Evolutionary conservation across 1,140 invertebrate species (phyloP).

Genomic region (Thaumatotibia leucotreta): DNA sequence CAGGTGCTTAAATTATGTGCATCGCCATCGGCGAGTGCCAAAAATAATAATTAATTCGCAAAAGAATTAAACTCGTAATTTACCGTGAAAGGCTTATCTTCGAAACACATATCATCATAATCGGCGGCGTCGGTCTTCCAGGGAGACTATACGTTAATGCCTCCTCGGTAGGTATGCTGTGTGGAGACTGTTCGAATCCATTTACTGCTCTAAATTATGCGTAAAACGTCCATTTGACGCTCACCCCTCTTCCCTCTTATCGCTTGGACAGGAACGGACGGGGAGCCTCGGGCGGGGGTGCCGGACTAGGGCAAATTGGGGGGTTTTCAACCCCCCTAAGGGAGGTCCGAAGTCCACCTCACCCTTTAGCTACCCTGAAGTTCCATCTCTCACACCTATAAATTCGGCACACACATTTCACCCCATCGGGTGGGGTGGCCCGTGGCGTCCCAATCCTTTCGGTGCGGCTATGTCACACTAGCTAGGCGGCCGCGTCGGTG

Average conservation of each 20-base stretch:
- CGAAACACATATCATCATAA: conserved; percentile 12
- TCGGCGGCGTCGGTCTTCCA: conserved; percentile 15
- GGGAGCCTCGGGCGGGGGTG: conserved; percentile 68
- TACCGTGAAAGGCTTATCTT: neutral
- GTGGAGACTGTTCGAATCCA: conserved; percentile 71
- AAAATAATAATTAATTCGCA: neutral
- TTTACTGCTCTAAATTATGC: conserved; percentile 75
- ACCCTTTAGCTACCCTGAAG: conserved; percentile 74
- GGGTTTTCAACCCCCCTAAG: conserved; percentile 56
- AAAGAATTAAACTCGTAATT: neutral
- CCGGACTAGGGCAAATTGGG: conserved; percentile 72
- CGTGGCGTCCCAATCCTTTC: conserved; percentile 70
- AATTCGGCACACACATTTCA: conserved; percentile 72
- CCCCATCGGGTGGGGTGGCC: conserved; percentile 54
- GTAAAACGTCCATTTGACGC: conserved; percentile 75
- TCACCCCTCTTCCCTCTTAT: conserved; percentile 74
- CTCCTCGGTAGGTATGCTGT: conserved; percentile 54
- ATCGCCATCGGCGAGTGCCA: neutral
- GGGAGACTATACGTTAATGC: conserved; percentile 36
- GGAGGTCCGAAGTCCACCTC: conserved; percentile 70
- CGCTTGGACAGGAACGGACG: conserved; percentile 66
- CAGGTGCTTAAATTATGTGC: neutral
- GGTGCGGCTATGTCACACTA: conserved; percentile 67
- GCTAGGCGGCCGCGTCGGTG: conserved; percentile 53
- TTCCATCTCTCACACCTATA: conserved; percentile 75